phyloP scores from a whole-genome alignment of 1,140 invertebrate species.

The Ridgeia piscesae region DNA sequence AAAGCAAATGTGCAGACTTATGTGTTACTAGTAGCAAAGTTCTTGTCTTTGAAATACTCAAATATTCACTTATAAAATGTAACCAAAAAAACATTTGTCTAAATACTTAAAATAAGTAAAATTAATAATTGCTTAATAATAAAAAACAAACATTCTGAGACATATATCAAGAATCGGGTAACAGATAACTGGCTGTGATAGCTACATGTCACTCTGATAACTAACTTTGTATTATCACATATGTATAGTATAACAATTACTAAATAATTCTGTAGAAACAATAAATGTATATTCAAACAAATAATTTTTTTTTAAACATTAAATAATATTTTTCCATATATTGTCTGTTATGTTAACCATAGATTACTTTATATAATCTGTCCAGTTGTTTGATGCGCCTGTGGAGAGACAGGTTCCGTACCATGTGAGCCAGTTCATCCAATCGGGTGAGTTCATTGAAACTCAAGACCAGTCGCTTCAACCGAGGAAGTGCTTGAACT shows the following conservation, averaged over 20 bases:
- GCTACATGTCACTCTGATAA: background rate
- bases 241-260: background rate
- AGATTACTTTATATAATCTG: background rate
- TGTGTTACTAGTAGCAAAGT: background rate
- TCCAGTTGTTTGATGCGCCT: background rate
- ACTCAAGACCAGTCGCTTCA: slow-evolving; percentile 50
- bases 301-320: no score
- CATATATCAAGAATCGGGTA: background rate
- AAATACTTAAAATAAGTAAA: no score
- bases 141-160: background rate
- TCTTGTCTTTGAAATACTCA: background rate
- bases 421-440: slow-evolving; percentile 52
- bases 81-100: background rate
- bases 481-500: slow-evolving; percentile 38
- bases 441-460: slow-evolving; percentile 54
- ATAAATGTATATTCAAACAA: no score
- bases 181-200: background rate
- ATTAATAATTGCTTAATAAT: no score
- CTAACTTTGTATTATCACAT: background rate
- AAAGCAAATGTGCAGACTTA: background rate
- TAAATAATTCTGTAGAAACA: no score
- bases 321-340: no score
- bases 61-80: background rate
- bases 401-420: slow-evolving; percentile 25
- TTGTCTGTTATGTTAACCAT: no score